These are phyloP conservation scores for Thymelicus sylvestris DNA, from an alignment of 2,888 invertebrate species.

Conservation along the genomic window DNA sequence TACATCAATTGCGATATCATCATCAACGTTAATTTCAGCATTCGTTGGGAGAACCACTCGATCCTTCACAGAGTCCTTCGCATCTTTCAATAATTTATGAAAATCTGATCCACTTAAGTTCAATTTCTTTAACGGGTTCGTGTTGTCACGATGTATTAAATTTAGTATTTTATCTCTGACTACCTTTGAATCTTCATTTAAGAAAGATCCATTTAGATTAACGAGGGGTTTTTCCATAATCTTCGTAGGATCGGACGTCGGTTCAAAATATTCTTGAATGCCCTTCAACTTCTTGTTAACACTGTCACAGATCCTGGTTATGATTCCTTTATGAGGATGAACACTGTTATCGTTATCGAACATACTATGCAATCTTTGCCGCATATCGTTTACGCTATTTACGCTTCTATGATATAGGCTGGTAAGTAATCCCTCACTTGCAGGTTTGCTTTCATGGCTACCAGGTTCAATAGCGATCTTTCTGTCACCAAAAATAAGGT, in stretches of 20 bases:
- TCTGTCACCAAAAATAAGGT: constrained; percentile 39
- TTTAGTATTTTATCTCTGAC: constrained; percentile 18
- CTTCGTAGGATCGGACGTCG: constrained; percentile 1
- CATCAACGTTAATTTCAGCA: not conserved
- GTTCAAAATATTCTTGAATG: constrained; percentile 4
- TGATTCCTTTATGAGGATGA: constrained; percentile 7
- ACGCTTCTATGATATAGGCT: not conserved
- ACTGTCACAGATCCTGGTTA: not conserved
- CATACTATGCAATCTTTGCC: not conserved
- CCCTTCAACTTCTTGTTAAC: constrained; percentile 19
- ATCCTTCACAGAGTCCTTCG: not conserved
- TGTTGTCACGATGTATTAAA: constrained; percentile 18
- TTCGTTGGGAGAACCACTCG: constrained; percentile 8
- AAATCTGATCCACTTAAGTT: constrained; percentile 16
- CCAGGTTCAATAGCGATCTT: not conserved
- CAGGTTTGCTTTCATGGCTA: not conserved
- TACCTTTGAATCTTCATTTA: constrained; percentile 10
- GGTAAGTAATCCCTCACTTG: constrained; percentile 22
- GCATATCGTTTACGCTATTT: not conserved
- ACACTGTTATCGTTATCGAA: not conserved
- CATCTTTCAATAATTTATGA: constrained; percentile 1
- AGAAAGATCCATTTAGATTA: not conserved
- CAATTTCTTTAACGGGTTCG: constrained; percentile 13
- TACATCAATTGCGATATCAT: constrained; percentile 7
- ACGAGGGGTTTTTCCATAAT: not conserved